These are phyloP conservation scores for Babyrousa celebensis DNA, from an alignment of 2,797 vertebrate species.

Conservation along the genomic window DNA sequence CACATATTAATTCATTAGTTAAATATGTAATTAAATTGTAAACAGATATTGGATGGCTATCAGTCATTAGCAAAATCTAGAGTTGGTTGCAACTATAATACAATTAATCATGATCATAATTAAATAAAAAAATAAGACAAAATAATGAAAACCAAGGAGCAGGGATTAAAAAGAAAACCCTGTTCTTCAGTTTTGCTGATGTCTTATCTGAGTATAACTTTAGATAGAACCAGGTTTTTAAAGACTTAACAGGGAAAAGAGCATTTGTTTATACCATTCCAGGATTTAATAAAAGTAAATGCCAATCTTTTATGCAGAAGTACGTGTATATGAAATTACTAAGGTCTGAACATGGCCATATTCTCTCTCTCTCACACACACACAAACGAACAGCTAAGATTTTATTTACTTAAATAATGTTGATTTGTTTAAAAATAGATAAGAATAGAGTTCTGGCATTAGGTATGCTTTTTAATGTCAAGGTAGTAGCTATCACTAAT, in stretches of 20 bases:
- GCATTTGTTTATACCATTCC: background rate
- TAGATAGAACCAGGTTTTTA: background rate
- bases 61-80: background rate
- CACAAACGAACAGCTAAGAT: background rate
- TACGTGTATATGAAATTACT: background rate
- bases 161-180: background rate
- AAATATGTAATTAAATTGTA: background rate
- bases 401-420: background rate
- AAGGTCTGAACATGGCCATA: background rate
- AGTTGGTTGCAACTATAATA: background rate
- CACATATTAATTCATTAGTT: background rate
- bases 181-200: background rate
- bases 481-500: background rate
- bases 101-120: background rate
- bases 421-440: conserved; percentile 1
- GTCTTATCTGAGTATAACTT: background rate
- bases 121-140: background rate
- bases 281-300: background rate
- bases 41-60: background rate
- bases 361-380: background rate
- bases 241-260: background rate
- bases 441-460: background rate
- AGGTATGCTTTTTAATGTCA: background rate
- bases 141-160: background rate
- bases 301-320: background rate